Conservation (phyloP, 2,888 invertebrate species). For the Drymonia ruficornis region DNA sequence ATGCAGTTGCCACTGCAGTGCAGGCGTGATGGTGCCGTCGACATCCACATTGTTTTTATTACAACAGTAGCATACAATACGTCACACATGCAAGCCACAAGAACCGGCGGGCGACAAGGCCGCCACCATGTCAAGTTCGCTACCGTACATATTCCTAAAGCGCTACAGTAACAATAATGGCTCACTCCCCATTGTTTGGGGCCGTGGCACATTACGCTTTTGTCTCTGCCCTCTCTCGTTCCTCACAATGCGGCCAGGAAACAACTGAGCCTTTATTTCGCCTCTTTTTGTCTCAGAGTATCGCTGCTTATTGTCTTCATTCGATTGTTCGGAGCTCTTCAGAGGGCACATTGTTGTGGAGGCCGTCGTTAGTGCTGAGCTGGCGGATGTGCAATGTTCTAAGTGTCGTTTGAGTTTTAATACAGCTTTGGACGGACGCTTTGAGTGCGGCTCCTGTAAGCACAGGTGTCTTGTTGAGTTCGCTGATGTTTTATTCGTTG, state of each 20-base stretch:
- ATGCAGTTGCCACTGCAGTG: too few relatives aligned
- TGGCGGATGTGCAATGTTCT: constrained; percentile 80
- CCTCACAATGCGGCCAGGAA: constrained; percentile 85
- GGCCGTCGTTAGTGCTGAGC: constrained; percentile 81
- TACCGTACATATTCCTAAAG: constrained; percentile 79
- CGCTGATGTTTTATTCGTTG: constrained; percentile 10
- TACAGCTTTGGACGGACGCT: constrained; percentile 57
- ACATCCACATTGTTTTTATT: too few relatives aligned
- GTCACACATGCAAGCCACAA: not conserved
- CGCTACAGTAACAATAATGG: constrained; percentile 84
- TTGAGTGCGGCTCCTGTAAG: constrained; percentile 15
- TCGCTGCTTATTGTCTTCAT: constrained; percentile 86
- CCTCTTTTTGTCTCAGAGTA: constrained; percentile 86
- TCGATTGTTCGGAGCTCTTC: constrained; percentile 85
- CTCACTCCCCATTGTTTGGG: constrained; percentile 82
- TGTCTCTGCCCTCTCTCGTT: constrained; percentile 85
- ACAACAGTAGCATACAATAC: too few relatives aligned
- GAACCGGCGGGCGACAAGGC: constrained; percentile 41
- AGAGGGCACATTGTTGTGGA: constrained; percentile 84
- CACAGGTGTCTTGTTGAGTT: constrained; percentile 19
- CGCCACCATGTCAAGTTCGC: constrained; percentile 80
- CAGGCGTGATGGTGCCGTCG: too few relatives aligned
- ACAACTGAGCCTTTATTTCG: constrained; percentile 86
- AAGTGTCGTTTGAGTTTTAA: constrained; percentile 79
- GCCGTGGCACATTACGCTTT: constrained; percentile 85